These are phyloP conservation scores for Eulemur albifrons DNA, from an alignment of 2,797 vertebrate species.

Conservation along the genomic window DNA sequence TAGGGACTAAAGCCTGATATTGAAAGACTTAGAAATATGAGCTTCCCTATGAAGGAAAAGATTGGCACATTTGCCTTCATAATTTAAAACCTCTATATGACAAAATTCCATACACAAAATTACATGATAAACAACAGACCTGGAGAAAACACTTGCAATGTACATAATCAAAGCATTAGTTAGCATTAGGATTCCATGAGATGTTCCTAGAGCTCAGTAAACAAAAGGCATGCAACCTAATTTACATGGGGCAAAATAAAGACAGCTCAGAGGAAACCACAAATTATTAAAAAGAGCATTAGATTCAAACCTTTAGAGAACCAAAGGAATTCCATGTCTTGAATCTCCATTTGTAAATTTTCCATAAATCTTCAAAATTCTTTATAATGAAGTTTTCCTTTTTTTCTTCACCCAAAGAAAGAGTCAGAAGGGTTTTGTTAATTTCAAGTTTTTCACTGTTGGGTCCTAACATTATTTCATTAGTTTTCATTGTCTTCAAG, in stretches of 20 bases:
- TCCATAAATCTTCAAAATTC: constrained; percentile 86
- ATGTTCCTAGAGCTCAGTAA: neutral
- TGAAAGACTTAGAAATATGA: constrained; percentile 42
- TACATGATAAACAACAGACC: neutral
- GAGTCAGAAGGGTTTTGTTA: constrained; percentile 91
- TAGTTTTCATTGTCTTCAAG: neutral
- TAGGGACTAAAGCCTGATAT: constrained; percentile 13
- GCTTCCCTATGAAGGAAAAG: neutral
- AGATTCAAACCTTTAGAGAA: neutral
- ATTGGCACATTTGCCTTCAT: constrained; percentile 6
- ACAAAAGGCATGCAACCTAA: neutral
- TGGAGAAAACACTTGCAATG: neutral
- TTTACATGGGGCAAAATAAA: neutral
- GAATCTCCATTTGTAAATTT: neutral
- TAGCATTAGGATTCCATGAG: neutral
- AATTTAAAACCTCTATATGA: constrained; percentile 13
- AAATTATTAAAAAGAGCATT: neutral
- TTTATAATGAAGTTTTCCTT: constrained; percentile 89
- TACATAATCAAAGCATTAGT: neutral
- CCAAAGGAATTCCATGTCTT: neutral
- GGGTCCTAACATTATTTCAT: constrained; percentile 75
- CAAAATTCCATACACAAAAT: constrained; percentile 1
- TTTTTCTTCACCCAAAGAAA: constrained; percentile 92
- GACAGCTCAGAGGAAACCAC: neutral
- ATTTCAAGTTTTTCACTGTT: constrained; percentile 81